These are phyloP conservation scores for Calliphora vomitoria DNA, from an alignment of 2,888 invertebrate genomes.

Conservation along the genomic window DNA sequence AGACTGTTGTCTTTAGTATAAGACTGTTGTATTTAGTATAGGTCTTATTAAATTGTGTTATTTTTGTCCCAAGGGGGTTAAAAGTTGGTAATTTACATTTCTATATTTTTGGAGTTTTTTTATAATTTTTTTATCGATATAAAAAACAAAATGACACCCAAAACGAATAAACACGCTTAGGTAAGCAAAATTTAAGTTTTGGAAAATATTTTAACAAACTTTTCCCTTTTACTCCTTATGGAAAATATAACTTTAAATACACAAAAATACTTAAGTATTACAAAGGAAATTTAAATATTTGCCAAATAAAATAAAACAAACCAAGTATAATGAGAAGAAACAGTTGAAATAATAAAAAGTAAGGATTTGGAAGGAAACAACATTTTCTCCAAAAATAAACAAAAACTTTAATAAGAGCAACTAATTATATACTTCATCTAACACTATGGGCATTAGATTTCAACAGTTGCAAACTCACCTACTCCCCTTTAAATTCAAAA, in stretches of 20 bases:
- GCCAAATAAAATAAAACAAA: slow-evolving; percentile 1
- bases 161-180: slow-evolving; percentile 73
- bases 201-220: neutral
- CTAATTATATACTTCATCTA: no score
- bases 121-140: slow-evolving; percentile 9
- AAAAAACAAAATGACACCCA: slow-evolving; percentile 64
- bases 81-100: slow-evolving; percentile 26
- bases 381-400: neutral
- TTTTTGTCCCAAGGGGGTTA: slow-evolving; percentile 34
- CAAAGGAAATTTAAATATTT: neutral
- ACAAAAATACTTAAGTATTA: neutral
- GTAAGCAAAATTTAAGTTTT: slow-evolving; percentile 69
- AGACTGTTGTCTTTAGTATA: no score
- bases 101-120: slow-evolving; percentile 3
- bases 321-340: neutral
- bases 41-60: neutral
- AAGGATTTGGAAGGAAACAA: neutral
- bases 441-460: neutral
- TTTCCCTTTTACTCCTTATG: neutral
- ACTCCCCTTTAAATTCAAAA: neutral
- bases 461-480: no score
- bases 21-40: no score
- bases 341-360: neutral
- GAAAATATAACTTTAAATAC: neutral
- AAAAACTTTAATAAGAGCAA: neutral